Conservation (phyloP, 2,797 vertebrate species). For the Dryobates pubescens region DNA sequence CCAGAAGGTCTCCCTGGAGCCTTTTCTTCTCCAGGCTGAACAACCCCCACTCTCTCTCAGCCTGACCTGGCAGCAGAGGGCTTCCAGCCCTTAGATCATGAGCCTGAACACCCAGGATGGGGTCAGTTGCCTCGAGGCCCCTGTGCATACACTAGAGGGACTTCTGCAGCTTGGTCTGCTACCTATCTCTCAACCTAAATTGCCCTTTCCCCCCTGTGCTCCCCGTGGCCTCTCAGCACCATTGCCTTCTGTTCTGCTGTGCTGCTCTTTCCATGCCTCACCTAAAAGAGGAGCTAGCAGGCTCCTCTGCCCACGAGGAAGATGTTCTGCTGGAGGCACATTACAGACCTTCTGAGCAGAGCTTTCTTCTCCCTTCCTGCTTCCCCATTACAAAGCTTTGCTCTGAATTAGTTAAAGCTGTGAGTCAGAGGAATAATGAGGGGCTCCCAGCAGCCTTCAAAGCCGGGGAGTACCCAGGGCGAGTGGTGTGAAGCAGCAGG, state of each 20-base stretch:
- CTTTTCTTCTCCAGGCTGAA: no score
- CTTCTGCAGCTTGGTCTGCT: background rate
- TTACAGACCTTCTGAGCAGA: background rate
- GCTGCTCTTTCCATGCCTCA: background rate
- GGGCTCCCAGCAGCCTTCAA: background rate
- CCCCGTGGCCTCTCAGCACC: background rate
- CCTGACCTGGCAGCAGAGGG: no score
- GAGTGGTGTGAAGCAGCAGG: background rate
- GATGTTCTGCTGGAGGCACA: background rate
- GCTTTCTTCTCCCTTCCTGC: background rate
- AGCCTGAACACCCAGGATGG: rapidly evolving
- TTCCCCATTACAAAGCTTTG: background rate
- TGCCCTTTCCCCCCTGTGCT: rapidly evolving
- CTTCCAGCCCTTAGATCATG: background rate
- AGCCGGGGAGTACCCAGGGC: background rate
- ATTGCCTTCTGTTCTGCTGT: background rate
- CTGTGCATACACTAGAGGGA: background rate
- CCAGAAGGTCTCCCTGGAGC: no score
- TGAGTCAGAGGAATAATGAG: conserved; percentile 32
- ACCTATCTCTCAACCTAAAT: background rate
- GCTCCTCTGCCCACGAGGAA: background rate
- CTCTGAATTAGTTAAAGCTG: conserved; percentile 17
- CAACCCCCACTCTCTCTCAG: no score
- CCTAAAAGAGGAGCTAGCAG: rapidly evolving
- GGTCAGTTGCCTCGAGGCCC: rapidly evolving